Evolutionary conservation across 2,113 vertebrate species (phyloP).

Genomic region (Charadrius vociferus): DNA sequence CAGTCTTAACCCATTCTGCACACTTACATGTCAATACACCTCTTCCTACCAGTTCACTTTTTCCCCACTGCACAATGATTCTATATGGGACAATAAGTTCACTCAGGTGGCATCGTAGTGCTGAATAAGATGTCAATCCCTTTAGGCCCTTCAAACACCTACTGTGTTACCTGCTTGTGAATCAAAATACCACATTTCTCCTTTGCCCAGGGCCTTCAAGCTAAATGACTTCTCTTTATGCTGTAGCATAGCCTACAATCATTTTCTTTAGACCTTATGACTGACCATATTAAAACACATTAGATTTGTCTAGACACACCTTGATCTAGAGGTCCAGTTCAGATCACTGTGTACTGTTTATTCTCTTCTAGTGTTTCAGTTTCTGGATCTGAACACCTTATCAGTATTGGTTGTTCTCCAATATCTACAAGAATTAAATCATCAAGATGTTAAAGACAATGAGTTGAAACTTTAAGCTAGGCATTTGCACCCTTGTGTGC

Average conservation of each 20-base stretch:
- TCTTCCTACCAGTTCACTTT: neutral
- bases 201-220: neutral
- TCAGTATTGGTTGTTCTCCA: too few relatives aligned
- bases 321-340: neutral
- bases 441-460: neutral
- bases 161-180: neutral
- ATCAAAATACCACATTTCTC: neutral
- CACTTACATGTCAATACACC: neutral
- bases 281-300: neutral
- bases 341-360: neutral
- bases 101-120: neutral
- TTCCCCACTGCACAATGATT: neutral
- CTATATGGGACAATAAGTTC: neutral
- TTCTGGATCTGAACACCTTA: neutral
- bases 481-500: neutral
- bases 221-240: neutral
- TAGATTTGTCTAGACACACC: neutral
- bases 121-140: neutral
- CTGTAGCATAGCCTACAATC: neutral
- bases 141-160: neutral
- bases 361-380: neutral
- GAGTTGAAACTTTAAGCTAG: neutral
- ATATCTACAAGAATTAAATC: neutral
- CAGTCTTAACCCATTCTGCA: neutral
- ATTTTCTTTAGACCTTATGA: neutral